Percentiles rank a stretch among this genome's conserved stretches.
Evolutionary conservation across 1,140 invertebrate genomes (phyloP).

Genomic region (Caenorhabditis elegans): WBcel235 BX284603.4:8222501-8223000

Average conservation of each 20-base stretch:
- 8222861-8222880: background rate
- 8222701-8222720: no score
- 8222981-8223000: background rate
- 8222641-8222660: no score
- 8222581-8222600: background rate
- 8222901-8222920: background rate
- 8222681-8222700: no score
- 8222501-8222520: background rate
- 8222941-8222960: slow-evolving; percentile 25
- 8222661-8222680: no score
- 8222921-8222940: slow-evolving; percentile 12
- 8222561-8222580: background rate
- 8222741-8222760: no score
- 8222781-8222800: background rate
- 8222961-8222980: slow-evolving; percentile 19
- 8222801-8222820: background rate
- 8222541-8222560: background rate
- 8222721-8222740: no score
- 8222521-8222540: background rate
- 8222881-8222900: background rate
- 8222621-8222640: background rate
- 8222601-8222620: background rate
- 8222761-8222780: no score
- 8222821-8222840: background rate
- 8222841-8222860: slow-evolving; percentile 4